Base-by-base conservation (phyloP, 2,888 invertebrate genomes). In the Drosophila paranaensis region DNA sequence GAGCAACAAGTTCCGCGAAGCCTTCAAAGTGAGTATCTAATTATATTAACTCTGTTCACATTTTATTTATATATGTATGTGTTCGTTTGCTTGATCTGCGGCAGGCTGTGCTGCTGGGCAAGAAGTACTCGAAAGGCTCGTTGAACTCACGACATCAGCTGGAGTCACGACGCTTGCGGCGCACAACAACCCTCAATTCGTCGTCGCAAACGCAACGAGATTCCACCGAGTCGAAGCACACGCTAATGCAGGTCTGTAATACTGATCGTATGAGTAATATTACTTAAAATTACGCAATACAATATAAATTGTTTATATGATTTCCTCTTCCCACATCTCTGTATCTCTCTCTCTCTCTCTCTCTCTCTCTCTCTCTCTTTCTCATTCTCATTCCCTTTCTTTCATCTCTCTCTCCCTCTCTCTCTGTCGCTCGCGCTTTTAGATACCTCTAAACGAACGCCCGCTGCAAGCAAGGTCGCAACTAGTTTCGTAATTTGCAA, bases 1-100 rank as follows among this genome's bases (percentile, higher is more conserved):
- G 98, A 98, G 98, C 11, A 95, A 97, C 92, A 98, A 98, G 92
- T 98, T 98, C 91, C 94, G 98, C 53, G 96, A 96, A 78, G 98
- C 98, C 51, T 98, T 98, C 93, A 97, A 96, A 96, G 97, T 97
- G 93, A 57, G 82, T 51, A 0, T 0, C 6, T 0, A 35, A 6
- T 9, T 25, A 6, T 25, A 4, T n/a, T 40, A 0, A 3, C 6
- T 13, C 53, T 27, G 4, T 55, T 35, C n/a, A 42, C 25, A 11
- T 27, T 14, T 4, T 10, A 6, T 0, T 0, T 6, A 2, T 33
- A 20, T 13, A 13, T 16, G 39, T 55, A 8, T 35, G 2, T 20
- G 20, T 20, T 20, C 20, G 20, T 20, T 20, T 20, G n/a, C 6
- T 39, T 37, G 16, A 46, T 39, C 39, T 39, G 43, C 25, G 67